Evolutionary conservation across 2,113 vertebrate genomes (phyloP).

Genomic region (Fregetta grallaria): DNA sequence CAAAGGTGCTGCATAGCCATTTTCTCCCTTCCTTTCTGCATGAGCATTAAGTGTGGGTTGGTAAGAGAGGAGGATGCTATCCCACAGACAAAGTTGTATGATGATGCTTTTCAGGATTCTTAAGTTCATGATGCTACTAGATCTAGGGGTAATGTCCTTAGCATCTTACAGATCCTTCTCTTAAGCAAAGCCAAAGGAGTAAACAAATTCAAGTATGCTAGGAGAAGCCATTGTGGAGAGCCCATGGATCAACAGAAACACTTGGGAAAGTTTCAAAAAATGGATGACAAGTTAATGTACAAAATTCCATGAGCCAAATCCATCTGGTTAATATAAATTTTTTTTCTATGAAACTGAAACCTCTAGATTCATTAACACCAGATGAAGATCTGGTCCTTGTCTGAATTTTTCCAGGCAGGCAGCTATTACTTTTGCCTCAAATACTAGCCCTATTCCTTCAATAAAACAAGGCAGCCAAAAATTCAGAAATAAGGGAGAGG

Average conservation of each 20-base stretch:
- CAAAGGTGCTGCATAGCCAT: background rate
- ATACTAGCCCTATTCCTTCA: slow-evolving; percentile 20
- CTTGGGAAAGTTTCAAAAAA: background rate
- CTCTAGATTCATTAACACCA: slow-evolving; percentile 44
- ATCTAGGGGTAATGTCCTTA: background rate
- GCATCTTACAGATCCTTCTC: background rate
- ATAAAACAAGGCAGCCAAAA: slow-evolving; percentile 35
- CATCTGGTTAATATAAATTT: slow-evolving; percentile 32
- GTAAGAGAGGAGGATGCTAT: background rate
- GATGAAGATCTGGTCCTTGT: slow-evolving; percentile 51
- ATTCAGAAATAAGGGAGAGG: background rate
- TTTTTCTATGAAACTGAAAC: slow-evolving; percentile 19
- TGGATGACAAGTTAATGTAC: background rate
- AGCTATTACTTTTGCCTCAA: slow-evolving; percentile 26
- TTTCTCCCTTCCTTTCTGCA: background rate
- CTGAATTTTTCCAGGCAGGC: slow-evolving; percentile 44
- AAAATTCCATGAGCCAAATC: slow-evolving; percentile 16
- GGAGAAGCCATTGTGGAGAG: background rate
- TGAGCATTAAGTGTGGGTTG: background rate
- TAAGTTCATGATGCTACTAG: background rate
- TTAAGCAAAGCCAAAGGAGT: background rate
- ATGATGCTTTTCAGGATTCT: background rate
- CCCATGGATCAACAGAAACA: background rate
- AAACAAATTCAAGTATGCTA: background rate
- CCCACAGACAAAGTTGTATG: background rate